Percentiles rank a stretch among this genome's conserved stretches.
These are phyloP conservation scores for Triplophysa yarkandensis DNA, from an alignment of 2,797 vertebrate species.

Conservation along the genomic window DNA sequence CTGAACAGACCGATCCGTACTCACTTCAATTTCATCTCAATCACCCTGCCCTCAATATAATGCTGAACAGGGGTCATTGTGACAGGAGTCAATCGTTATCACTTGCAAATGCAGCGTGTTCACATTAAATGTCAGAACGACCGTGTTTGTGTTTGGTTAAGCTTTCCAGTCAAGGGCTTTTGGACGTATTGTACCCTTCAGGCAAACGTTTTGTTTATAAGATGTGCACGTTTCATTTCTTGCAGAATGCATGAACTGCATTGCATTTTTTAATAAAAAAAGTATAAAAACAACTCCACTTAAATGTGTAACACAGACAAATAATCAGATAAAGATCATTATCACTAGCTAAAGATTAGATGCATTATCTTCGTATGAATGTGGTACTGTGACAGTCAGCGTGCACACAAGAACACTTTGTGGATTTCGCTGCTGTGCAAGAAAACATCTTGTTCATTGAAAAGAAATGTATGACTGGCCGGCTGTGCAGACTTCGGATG, in stretches of 20 bases:
- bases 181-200: not conserved
- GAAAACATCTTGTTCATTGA: conserved; percentile 21
- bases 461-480: conserved; percentile 15
- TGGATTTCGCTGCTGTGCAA: conserved; percentile 3
- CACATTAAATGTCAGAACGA: not conserved
- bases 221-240: too few species aligned
- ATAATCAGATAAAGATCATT: too few species aligned
- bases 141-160: not conserved
- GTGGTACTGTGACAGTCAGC: conserved; percentile 9
- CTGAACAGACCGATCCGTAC: conserved; percentile 32
- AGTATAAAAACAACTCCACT: too few species aligned
- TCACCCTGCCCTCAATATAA: conserved; percentile 26
- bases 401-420: conserved; percentile 11
- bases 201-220: not conserved
- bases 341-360: not conserved
- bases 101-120: not conserved
- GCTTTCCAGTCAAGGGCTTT: conserved; percentile 8
- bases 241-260: not conserved
- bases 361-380: not conserved
- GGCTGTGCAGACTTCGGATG: conserved; percentile 11
- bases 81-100: conserved; percentile 6
- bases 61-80: not conserved
- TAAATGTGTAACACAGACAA: not conserved
- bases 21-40: conserved; percentile 32
- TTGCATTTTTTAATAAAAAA: too few species aligned